Evolutionary conservation across 1,140 invertebrate genomes (phyloP).

Genomic region (Dolichoris vasculosae): DNA sequence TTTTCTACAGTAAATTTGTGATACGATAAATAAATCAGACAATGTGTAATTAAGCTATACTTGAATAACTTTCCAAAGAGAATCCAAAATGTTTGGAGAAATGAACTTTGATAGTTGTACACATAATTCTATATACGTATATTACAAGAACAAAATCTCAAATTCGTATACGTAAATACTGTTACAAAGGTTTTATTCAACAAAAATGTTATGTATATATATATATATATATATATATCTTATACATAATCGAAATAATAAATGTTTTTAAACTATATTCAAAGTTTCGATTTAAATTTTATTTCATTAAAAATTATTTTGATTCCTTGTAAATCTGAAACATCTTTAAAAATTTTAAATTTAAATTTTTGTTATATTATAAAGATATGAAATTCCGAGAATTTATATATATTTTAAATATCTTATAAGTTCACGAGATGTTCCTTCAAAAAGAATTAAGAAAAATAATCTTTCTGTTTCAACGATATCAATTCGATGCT

Average conservation of each 20-base stretch:
- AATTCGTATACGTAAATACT: not conserved
- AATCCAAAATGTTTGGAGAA: slow-evolving; percentile 7
- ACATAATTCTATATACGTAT: not conserved
- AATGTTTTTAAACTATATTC: no score
- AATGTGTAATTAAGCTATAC: not conserved
- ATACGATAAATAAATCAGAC: slow-evolving; percentile 24
- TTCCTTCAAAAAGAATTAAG: no score
- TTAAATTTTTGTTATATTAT: not conserved
- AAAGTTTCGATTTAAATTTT: no score
- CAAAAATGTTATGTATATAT: no score
- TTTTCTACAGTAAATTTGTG: not conserved
- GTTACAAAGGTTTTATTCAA: not conserved
- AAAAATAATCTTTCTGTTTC: no score
- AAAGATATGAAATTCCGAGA: not conserved
- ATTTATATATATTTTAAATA: not conserved
- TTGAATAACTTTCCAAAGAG: slow-evolving; percentile 24
- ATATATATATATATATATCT: no score
- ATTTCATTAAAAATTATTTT: no score
- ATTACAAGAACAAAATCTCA: not conserved
- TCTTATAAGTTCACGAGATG: not conserved
- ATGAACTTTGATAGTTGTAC: not conserved
- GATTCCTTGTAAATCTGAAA: not conserved
- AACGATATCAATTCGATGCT: not conserved
- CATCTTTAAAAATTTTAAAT: not conserved
- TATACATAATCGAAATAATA: no score